Evolutionary conservation across 2,113 vertebrate genomes (phyloP).

Genomic region (Pithys albifrons): DNA sequence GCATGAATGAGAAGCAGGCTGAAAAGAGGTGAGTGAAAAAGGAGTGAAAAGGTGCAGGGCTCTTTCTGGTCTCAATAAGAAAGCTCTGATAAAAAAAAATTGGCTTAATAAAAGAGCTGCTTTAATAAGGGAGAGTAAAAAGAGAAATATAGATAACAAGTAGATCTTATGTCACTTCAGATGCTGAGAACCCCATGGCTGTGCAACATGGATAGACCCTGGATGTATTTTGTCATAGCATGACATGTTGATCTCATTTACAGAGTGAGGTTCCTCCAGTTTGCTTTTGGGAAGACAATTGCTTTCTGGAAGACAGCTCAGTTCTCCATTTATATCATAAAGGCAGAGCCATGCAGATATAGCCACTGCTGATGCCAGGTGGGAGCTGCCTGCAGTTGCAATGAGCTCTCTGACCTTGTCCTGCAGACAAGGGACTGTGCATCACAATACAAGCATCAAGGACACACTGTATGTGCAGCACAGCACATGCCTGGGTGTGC

Average conservation of each 20-base stretch:
- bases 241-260: neutral
- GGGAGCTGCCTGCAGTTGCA: neutral
- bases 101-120: neutral
- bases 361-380: too few relatives aligned
- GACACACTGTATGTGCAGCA: fast-evolving
- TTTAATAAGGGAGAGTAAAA: neutral
- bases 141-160: neutral
- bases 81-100: neutral
- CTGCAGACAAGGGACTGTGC: neutral
- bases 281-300: neutral
- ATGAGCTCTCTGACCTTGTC: neutral
- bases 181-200: neutral
- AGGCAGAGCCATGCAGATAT: neutral
- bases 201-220: fast-evolving
- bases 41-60: neutral
- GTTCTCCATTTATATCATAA: neutral
- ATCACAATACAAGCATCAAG: neutral
- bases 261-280: neutral
- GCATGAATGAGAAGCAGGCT: neutral
- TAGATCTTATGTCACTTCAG: neutral
- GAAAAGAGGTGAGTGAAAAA: neutral
- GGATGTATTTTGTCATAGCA: neutral
- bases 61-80: neutral
- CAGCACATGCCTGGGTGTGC: neutral
- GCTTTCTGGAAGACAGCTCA: neutral